Percentiles rank a stretch among this genome's conserved stretches.
Conservation (phyloP, 2,113 vertebrate species). For the Charadrius vociferus region DNA sequence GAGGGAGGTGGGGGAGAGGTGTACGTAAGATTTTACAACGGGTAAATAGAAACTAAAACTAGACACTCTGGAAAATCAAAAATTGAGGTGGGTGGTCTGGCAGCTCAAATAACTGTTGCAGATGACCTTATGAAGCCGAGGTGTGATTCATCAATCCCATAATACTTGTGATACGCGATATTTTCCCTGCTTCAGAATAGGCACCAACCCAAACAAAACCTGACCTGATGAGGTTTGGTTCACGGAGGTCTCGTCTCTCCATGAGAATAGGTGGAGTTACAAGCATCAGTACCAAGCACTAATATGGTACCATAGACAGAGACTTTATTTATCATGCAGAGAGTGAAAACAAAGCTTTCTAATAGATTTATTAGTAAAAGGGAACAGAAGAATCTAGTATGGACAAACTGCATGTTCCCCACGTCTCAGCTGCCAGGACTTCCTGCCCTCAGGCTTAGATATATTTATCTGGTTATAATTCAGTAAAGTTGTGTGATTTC, state of each 20-base stretch:
- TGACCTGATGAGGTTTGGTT: constrained; percentile 37
- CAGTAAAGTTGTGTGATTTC: constrained; percentile 57
- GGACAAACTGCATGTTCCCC: constrained; percentile 46
- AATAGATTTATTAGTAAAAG: constrained; percentile 62
- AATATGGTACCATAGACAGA: constrained; percentile 1
- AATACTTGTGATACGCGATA: background rate
- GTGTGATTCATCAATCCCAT: constrained; percentile 43
- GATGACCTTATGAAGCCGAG: background rate
- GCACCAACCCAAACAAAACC: constrained; percentile 51
- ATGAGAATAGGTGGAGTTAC: constrained; percentile 26
- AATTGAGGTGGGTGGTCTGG: constrained; percentile 46
- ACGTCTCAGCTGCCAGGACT: constrained; percentile 47
- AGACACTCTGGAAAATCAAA: background rate
- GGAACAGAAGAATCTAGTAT: constrained; percentile 42
- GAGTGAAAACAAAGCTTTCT: constrained; percentile 63
- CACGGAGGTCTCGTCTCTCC: constrained; percentile 30
- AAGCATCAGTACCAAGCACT: background rate
- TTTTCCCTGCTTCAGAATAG: background rate
- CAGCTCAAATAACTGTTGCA: constrained; percentile 1
- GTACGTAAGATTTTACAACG: background rate
- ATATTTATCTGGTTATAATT: constrained; percentile 58
- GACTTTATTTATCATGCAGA: constrained; percentile 55
- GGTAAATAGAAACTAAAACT: constrained; percentile 13
- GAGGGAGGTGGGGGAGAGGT: background rate
- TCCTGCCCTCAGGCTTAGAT: constrained; percentile 47